Evolutionary conservation across 1,140 invertebrate genomes (phyloP), one percentile per base, ranked within the genome.

Genomic region (Zaprionus africanus): DNA sequence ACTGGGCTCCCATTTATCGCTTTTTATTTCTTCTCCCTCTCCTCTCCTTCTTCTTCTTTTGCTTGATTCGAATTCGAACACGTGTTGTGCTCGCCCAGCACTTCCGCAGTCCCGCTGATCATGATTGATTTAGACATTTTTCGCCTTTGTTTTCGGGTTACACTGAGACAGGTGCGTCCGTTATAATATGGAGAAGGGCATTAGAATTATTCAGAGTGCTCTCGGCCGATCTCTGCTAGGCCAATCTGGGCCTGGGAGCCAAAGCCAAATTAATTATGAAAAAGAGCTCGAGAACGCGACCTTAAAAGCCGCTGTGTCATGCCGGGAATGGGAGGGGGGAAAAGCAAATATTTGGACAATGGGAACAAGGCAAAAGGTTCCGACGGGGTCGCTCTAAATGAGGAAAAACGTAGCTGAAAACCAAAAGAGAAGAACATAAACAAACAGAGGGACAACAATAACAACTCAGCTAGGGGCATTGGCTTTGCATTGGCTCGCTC

Each of bases 291-390:
- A 84, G 70, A 88, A 73, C 57, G 67, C 73, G 80, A 81, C 74
- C 78, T 65, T 65, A 76, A 84, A 84, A 84, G 70, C 69, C 41
- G 81, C 84, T 72, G 65, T 81, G 81, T 87, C 84, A 87, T 87
- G 81, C 81, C 61, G 67, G 74, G 67, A 86, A 78, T 81, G 76
- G 22, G 22, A 2, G 22, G 22, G 22, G 22, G 67, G 74, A 74
- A 86, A 80, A 84, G 76, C 64, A 87, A 87, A 87, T 87, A 88
- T 87, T 87, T 90, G 84, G 84, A 88, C 84, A 87, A 87, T 87
- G 81, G 54, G 69, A 78, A 81, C 72, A 85, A 72, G 74, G 61
- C 81, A 84, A 81, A 81, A 71, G 60, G 68, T 76, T 72, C 68
- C 67, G 65, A 70, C 53, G 49, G 60, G 67, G 58, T 68, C 69